A percentile compares a stretch with the other conserved stretches of the same genome.
Conservation (phyloP, 2,797 vertebrate genomes). For the Haliaeetus vocifer region DNA sequence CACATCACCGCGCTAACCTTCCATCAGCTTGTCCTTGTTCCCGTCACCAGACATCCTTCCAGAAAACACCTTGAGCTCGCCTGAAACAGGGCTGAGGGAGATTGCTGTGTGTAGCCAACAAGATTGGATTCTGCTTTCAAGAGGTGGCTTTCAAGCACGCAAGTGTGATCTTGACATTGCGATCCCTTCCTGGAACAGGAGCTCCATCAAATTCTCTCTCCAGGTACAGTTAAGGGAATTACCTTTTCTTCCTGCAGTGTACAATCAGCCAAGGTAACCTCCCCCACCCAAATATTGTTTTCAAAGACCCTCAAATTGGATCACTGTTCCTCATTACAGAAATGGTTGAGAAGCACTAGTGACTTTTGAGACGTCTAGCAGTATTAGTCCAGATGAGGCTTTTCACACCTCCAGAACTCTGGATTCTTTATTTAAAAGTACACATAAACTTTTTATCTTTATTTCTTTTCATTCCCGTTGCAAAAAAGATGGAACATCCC, state of each 20-base stretch:
- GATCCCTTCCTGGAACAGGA: not conserved
- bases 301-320: not conserved
- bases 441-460: not conserved
- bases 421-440: not conserved
- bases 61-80: not conserved
- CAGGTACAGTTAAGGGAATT: not conserved
- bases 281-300: not conserved
- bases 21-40: not conserved
- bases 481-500: not conserved
- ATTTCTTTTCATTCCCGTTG: not conserved
- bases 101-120: not conserved
- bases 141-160: not conserved
- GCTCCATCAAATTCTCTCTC: not conserved
- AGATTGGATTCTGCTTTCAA: not conserved
- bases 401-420: not conserved
- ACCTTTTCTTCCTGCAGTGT: not conserved
- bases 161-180: not conserved
- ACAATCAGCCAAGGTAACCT: not conserved
- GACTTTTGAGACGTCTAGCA: not conserved
- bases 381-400: not conserved
- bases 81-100: not conserved
- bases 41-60: not conserved
- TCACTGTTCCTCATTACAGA: not conserved
- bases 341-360: not conserved
- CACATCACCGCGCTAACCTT: not conserved